Conservation (phyloP, 2,113 vertebrate species). For the Ammodytes dubius region DNA sequence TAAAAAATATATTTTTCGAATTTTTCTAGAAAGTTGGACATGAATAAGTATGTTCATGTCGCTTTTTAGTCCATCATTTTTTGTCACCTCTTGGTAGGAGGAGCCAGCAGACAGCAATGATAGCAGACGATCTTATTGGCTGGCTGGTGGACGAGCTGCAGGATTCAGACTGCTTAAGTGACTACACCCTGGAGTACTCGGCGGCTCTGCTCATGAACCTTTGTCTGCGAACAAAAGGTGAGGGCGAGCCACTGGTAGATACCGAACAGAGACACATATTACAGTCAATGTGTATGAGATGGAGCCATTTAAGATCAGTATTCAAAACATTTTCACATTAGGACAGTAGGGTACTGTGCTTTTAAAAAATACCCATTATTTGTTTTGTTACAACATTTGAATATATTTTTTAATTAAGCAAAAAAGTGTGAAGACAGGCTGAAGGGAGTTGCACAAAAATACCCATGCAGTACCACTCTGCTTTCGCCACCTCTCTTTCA, state of each 20-base stretch:
- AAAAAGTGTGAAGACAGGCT: no score
- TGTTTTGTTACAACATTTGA: no score
- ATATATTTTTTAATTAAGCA: no score
- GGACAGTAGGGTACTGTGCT: neutral
- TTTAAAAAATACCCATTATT: neutral
- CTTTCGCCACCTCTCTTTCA: neutral
- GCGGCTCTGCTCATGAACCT: conserved; percentile 96
- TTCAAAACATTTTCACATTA: neutral
- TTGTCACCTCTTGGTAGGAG: conserved; percentile 80
- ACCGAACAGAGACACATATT: neutral
- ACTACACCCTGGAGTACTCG: conserved; percentile 92
- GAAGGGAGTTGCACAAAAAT: neutral
- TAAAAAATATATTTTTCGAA: neutral
- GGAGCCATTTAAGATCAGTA: neutral
- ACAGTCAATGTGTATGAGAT: neutral
- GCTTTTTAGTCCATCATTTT: neutral
- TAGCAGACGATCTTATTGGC: conserved; percentile 89
- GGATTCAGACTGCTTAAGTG: conserved; percentile 92
- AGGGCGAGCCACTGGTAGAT: conserved; percentile 58
- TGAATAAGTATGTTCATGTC: neutral
- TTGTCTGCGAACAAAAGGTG: conserved; percentile 93
- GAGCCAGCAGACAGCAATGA: conserved; percentile 92
- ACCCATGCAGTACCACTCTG: neutral
- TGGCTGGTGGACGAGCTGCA: conserved; percentile 92
- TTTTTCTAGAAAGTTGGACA: neutral